Percentiles rank a stretch among this genome's conserved stretches.
Conservation (phyloP, 2,113 vertebrate genomes). For the Sakesphorus luctuosus region DNA sequence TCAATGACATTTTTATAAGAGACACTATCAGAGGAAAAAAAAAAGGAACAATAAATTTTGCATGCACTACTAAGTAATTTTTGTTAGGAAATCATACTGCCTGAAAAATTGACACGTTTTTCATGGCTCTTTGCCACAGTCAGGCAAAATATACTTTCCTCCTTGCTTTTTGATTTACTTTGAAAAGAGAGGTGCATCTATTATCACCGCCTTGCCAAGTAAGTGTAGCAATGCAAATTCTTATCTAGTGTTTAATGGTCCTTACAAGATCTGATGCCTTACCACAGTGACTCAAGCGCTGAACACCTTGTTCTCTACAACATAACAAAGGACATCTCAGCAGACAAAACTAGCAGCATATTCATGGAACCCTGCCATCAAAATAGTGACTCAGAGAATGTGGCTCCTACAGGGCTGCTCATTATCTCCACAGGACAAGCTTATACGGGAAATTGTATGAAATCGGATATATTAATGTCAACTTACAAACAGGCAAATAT, state of each 20-base stretch:
- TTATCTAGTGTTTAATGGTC: neutral
- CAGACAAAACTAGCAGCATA: neutral
- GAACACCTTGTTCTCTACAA: neutral
- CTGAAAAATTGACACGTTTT: neutral
- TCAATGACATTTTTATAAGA: neutral
- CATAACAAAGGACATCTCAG: neutral
- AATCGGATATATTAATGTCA: constrained; percentile 38
- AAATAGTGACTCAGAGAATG: constrained; percentile 63
- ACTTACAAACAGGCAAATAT: neutral
- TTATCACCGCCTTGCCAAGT: neutral
- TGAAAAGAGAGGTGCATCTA: neutral
- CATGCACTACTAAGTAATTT: neutral
- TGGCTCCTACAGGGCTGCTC: constrained; percentile 59
- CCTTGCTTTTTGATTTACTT: neutral
- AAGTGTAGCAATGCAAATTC: neutral
- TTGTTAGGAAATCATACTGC: neutral
- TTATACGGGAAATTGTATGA: constrained; percentile 52
- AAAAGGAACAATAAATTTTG: neutral
- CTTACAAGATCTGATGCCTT: neutral
- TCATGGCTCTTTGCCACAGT: neutral
- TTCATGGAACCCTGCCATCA: constrained; percentile 38
- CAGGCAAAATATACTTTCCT: neutral
- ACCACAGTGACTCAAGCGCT: neutral
- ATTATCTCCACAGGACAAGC: constrained; percentile 40
- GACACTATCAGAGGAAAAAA: neutral